Percentiles rank a stretch among this genome's conserved stretches.
Evolutionary conservation across 2,113 vertebrate species (phyloP).

Genomic region (Buteo buteo): DNA sequence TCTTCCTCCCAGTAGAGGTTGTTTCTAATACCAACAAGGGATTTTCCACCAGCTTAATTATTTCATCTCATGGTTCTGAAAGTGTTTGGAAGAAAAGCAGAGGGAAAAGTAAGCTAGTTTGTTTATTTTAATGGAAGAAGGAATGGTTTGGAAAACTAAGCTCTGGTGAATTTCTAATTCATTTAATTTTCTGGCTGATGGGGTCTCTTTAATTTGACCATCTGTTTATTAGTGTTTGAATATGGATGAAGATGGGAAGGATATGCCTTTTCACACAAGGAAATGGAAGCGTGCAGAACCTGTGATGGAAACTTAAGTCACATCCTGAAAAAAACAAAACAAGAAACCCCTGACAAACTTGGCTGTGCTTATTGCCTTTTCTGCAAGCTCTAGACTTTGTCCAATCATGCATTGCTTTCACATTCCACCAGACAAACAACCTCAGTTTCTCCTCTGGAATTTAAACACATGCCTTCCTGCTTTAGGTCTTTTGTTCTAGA

Average conservation of each 20-base stretch:
- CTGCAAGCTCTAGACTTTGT: background rate
- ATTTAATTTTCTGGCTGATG: slow-evolving; percentile 68
- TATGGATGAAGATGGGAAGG: slow-evolving; percentile 23
- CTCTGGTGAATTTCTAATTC: slow-evolving; percentile 60
- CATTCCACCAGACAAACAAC: background rate
- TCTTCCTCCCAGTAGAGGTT: slow-evolving; percentile 20
- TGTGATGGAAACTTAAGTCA: background rate
- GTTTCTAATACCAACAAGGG: slow-evolving; percentile 39
- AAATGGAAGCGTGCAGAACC: background rate
- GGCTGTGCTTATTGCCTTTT: background rate
- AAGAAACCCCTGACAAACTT: background rate
- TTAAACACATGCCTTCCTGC: background rate
- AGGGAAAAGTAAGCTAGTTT: slow-evolving; percentile 9
- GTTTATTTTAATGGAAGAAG: slow-evolving; percentile 55
- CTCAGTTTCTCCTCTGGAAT: background rate
- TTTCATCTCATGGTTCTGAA: slow-evolving; percentile 46
- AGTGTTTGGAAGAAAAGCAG: slow-evolving; percentile 19
- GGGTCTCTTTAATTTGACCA: slow-evolving; percentile 63
- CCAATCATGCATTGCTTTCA: background rate
- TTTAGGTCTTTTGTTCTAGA: background rate
- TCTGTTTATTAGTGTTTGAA: slow-evolving; percentile 57
- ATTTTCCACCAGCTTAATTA: slow-evolving; percentile 58
- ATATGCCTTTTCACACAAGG: background rate
- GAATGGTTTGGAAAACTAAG: slow-evolving; percentile 37
- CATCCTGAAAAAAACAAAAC: background rate